These are phyloP conservation scores for Ceratotherium simum DNA, from an alignment of 2,113 vertebrate genomes.

Conservation along the genomic window DNA sequence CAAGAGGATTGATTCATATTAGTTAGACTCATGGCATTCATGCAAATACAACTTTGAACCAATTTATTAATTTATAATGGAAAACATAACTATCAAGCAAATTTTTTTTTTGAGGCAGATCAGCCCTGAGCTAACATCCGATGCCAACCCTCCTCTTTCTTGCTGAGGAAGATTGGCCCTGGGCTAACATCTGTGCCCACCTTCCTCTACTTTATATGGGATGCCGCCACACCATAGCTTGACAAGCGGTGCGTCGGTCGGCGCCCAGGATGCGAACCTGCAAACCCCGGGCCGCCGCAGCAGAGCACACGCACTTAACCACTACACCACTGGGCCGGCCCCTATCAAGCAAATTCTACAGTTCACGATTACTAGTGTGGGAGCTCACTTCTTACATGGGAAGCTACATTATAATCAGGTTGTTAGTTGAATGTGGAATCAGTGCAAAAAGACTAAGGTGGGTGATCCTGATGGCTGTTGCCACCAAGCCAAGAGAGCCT, in stretches of 20 bases:
- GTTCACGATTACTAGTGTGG: neutral
- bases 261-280: no score
- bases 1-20: neutral
- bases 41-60: neutral
- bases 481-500: neutral
- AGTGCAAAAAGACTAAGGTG: neutral
- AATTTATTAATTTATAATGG: neutral
- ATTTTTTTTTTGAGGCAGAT: neutral
- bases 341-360: neutral
- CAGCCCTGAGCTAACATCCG: no score
- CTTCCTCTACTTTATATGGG: no score
- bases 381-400: neutral
- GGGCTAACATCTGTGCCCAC: no score
- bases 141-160: no score
- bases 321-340: no score
- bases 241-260: no score
- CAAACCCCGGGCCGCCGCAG: no score
- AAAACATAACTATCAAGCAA: neutral
- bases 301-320: no score
- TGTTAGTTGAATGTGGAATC: neutral
- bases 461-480: neutral
- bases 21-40: neutral
- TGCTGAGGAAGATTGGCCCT: no score
- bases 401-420: neutral
- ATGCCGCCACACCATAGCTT: no score